Evolutionary conservation across 2,113 vertebrate species (phyloP).

Genomic region (Rynchops niger): DNA sequence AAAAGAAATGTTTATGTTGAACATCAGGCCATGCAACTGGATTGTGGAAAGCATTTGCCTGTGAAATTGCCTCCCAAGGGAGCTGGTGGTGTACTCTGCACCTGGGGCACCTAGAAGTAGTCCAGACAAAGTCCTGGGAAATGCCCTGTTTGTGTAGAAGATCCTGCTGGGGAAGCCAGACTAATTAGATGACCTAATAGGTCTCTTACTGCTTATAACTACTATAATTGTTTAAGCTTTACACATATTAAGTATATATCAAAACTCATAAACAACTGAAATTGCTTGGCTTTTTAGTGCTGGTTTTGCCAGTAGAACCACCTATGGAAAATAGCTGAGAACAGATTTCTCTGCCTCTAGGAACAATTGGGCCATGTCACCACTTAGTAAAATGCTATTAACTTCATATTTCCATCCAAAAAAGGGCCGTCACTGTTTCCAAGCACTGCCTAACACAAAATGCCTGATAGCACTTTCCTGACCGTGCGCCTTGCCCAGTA

Average conservation of each 20-base stretch:
- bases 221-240: neutral
- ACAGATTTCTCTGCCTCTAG: accelerated
- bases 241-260: neutral
- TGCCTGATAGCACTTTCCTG: accelerated
- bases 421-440: accelerated
- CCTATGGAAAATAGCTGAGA: neutral
- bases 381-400: neutral
- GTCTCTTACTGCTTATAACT: neutral
- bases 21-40: neutral
- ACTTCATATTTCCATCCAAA: neutral
- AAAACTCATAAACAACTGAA: neutral
- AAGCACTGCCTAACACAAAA: neutral
- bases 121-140: neutral
- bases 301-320: neutral
- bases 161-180: neutral
- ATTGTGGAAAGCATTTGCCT: neutral
- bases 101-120: neutral
- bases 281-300: neutral
- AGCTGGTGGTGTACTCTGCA: neutral
- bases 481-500: accelerated
- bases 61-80: neutral
- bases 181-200: neutral
- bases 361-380: accelerated
- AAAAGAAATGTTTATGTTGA: neutral
- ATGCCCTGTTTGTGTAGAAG: neutral